phyloP scores from a whole-genome alignment of 2,113 vertebrate genomes.

The Lagenorhynchus albirostris region DNA sequence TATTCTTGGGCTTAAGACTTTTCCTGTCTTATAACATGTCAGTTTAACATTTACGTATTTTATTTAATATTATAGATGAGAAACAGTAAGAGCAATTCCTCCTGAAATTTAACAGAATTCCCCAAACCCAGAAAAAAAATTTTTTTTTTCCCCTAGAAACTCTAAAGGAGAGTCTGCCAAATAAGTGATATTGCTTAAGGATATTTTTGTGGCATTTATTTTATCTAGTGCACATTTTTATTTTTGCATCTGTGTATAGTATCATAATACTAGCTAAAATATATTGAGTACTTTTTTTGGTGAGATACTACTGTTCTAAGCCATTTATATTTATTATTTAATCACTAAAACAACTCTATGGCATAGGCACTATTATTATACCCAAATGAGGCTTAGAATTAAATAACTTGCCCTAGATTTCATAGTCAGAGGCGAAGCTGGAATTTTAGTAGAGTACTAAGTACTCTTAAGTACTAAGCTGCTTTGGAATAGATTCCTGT shows the following conservation, averaged over 20 bases:
- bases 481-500: background rate
- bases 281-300: background rate
- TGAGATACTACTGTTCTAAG: background rate
- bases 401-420: background rate
- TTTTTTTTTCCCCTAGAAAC: background rate
- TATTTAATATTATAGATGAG: background rate
- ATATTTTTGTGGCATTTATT: background rate
- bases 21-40: background rate
- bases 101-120: background rate
- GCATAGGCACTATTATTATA: background rate
- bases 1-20: background rate
- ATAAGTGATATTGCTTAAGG: background rate
- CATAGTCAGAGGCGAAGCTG: background rate
- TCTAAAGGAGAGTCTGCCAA: background rate
- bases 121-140: background rate
- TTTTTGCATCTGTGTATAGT: background rate
- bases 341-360: background rate
- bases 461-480: background rate
- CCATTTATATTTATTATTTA: background rate
- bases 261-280: background rate
- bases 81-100: background rate
- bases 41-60: background rate
- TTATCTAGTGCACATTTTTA: background rate
- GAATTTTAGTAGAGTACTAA: background rate
- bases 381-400: background rate